Evolutionary conservation across 2,113 vertebrate genomes (phyloP).

Genomic region (Oryctolagus cuniculus): mOryCun1.1 NC_091442.1:1625501-1626000

Average conservation of each 20-base stretch:
- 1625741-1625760: not conserved
- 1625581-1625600: rapidly evolving
- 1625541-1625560: rapidly evolving
- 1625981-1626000: not conserved
- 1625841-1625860: too few species aligned
- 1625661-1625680: not conserved
- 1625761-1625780: not conserved
- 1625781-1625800: not conserved
- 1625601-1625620: not conserved
- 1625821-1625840: not conserved
- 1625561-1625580: not conserved
- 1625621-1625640: too few species aligned
- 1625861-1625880: not conserved
- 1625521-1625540: not conserved
- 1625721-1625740: not conserved
- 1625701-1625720: not conserved
- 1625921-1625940: rapidly evolving
- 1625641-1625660: too few species aligned
- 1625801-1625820: not conserved
- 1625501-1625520: not conserved
- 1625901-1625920: rapidly evolving
- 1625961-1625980: not conserved
- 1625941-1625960: rapidly evolving
- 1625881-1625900: rapidly evolving
- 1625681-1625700: not conserved